Evolutionary conservation across 2,113 vertebrate species (phyloP), one percentile per base, ranked within the genome.

Genomic region (Plotosus lineatus): DNA sequence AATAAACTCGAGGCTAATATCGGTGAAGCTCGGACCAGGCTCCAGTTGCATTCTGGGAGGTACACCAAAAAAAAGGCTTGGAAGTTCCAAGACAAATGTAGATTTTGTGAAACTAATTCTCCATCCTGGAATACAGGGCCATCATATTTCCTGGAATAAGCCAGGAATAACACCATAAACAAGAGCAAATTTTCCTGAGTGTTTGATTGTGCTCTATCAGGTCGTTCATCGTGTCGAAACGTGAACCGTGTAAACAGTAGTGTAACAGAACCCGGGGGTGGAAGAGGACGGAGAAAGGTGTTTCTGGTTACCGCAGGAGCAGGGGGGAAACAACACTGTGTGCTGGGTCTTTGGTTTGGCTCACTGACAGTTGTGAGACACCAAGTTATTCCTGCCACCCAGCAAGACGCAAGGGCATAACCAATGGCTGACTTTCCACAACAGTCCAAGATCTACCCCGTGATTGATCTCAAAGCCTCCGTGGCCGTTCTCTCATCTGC

Each of bases 11-110:
- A 56, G 26, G 17, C 40, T n/a, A 50, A 80, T 56, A 28, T 26
- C 14, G 7, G 23, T 40, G 36, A 38, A 4, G 51, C 26, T 12
- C 10, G 3, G 38, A 46, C 53, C n/a, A 44, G 60, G 48, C 11
- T 38, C 66, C 3, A 11, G 31, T 55, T 23, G 23, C 48, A 60
- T 42, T 36, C 14, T 15, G 11, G 4, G 40, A 79, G n/a, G 50
- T 17, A 46, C 53, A 61, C 61, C 73, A 44, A 42, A 31, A 42
- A 31, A 68, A 38, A 46, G 38, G n/a, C 71, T 53, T 50, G 44
- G 23, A 66, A 28, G 17, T 75, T 79, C 83, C 77, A 83, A 85
- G 61, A 68, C 60, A 69, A 82, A 82, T 79, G 77, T 82, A 44
- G 23, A 12, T 79, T 74, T 75, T 75, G 61, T 48, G 53, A 71